Evolutionary conservation across 2,888 invertebrate species (phyloP).

Genomic region (Tetheella fluctuosa): DNA sequence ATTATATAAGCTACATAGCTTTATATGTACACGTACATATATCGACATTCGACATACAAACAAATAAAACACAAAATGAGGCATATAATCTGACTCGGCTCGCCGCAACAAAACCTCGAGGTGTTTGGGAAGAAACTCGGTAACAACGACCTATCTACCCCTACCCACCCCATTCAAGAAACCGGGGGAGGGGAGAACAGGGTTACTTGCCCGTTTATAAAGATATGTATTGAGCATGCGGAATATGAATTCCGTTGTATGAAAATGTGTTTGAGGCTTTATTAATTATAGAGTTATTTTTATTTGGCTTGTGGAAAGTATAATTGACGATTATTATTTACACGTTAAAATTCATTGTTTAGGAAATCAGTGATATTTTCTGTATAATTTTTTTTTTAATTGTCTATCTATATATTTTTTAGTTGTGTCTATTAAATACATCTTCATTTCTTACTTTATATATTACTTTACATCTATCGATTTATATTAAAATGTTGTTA

Average conservation of each 20-base stretch:
- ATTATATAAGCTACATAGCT: neutral
- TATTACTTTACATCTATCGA: no score
- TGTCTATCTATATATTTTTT: no score
- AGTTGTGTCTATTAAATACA: no score
- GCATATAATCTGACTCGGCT: constrained; percentile 48
- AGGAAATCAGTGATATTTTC: no score
- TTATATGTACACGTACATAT: no score
- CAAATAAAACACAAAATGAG: constrained; percentile 45
- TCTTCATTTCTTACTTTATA: no score
- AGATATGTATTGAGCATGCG: constrained; percentile 19
- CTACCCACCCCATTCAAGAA: constrained; percentile 32
- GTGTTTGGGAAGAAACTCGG: constrained; percentile 53
- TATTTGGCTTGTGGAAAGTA: neutral
- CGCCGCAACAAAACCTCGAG: constrained; percentile 51
- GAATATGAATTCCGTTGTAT: constrained; percentile 13
- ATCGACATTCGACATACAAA: constrained; percentile 18
- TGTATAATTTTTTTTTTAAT: no score
- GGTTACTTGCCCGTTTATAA: constrained; percentile 33
- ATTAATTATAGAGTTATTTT: neutral
- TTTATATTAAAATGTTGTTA: no score
- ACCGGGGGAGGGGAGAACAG: constrained; percentile 26
- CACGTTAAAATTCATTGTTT: no score
- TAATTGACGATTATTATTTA: neutral
- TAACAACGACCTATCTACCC: constrained; percentile 39
- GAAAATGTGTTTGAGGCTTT: neutral